Base-by-base conservation (phyloP, 2,113 vertebrate genomes). In the Halichoeres trimaculatus region DNA sequence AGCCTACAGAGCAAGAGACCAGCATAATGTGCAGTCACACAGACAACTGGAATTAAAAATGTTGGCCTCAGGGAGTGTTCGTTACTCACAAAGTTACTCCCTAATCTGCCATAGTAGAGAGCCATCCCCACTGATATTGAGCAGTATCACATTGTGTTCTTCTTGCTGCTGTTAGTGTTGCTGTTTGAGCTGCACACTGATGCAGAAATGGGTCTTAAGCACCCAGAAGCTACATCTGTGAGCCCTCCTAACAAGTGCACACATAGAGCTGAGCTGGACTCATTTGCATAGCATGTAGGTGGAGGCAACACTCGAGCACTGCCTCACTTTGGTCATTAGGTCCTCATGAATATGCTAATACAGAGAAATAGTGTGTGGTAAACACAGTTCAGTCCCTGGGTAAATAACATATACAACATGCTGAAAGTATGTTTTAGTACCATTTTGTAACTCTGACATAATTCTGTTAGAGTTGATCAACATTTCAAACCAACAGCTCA, bases 241-340 rank as follows among this genome's bases (percentile, higher is more conserved):
- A 51, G 56, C 64, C 41, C 76, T 76, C 30, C 56, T 60, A 76
- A 83, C 85, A 85, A 83, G 87, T 78, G 67, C 40, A 23, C 83
- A 69, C 84, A 84, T 63, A 80, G 68, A 78, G 86, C 60, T 43
- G 54, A 52, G 74, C 56, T 0, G 48, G 13, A 22, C 64, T 84
- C 54, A 88, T 89, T 79, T 86, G 62, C 88, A 89, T 87, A 71
- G 3, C 66, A 55, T 70, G 81, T 79, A 87, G 88, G 85, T 88
- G 85, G 89, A 86, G 68, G 74, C 54, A 41, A 76, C 74, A 72
- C 81, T 84, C 67, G 65, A 70, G 81, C 72, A 85, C 76, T 40
- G 76, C 67, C 53, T 86, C 51, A 56, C 63, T 84, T 85, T 85
- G 78, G 86, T 90, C 85, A 80, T 88, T 90, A 86, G 87, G 79